Evolutionary conservation across 30 jellyfish, hydroid and myxozoan species (phyloP).

Genomic region (Aurelia coerulea): DNA sequence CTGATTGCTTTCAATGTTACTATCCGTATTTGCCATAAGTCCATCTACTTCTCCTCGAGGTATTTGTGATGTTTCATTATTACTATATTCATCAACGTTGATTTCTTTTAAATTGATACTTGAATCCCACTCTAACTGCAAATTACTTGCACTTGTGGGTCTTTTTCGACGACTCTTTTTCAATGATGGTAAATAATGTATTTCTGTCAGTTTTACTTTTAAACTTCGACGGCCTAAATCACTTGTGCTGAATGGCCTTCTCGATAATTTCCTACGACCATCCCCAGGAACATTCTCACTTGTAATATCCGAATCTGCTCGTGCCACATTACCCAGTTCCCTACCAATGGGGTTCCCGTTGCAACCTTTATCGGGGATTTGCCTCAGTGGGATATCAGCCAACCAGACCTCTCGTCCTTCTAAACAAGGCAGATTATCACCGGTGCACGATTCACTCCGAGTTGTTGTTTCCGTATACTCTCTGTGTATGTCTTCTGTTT

Average conservation of each 20-base stretch:
- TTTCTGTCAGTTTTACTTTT: slow-evolving; percentile 6
- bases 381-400: slow-evolving; percentile 3
- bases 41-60: not conserved
- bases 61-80: not conserved
- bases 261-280: not conserved
- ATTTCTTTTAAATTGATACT: slow-evolving; percentile 1
- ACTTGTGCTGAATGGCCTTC: slow-evolving; percentile 26
- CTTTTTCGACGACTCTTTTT: slow-evolving; percentile 34
- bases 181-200: slow-evolving; percentile 46
- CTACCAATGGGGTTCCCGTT: no score
- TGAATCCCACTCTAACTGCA: slow-evolving; percentile 9
- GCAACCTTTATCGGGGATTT: not conserved
- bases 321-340: no score
- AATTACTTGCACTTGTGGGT: slow-evolving; percentile 16
- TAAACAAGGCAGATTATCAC: not conserved
- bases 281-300: no score
- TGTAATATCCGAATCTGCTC: no score
- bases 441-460: not conserved
- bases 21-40: not conserved
- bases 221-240: slow-evolving; percentile 6
- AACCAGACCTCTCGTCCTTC: not conserved
- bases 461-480: not conserved
- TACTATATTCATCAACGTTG: not conserved
- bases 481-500: not conserved
- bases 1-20: not conserved